These are phyloP conservation scores for Catharus minimus DNA, from an alignment of 2,113 vertebrate genomes.

Conservation along the genomic window DNA sequence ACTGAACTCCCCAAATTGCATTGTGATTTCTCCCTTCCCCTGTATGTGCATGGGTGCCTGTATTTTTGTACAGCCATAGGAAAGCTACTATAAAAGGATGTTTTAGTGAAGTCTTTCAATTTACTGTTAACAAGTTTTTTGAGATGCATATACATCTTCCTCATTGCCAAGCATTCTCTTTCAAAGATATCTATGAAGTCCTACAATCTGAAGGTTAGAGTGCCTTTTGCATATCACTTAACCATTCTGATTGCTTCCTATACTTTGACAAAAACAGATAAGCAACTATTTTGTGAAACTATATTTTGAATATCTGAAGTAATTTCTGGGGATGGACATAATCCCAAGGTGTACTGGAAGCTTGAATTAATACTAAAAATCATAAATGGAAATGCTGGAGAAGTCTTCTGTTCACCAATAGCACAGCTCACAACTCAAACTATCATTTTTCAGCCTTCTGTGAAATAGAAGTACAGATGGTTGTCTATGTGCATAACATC, in stretches of 20 bases:
- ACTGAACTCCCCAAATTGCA: neutral
- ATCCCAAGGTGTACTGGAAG: neutral
- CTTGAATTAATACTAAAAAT: neutral
- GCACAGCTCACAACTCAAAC: neutral
- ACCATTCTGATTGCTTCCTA: neutral
- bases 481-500: neutral
- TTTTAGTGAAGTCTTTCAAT: neutral
- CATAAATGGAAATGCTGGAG: neutral
- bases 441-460: neutral
- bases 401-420: neutral
- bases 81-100: neutral
- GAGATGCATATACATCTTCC: neutral
- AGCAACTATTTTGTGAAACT: neutral
- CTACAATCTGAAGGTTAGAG: neutral
- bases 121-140: neutral
- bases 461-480: slow-evolving; percentile 28
- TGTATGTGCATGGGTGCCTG: neutral
- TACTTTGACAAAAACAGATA: slow-evolving; percentile 1
- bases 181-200: neutral
- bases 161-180: neutral
- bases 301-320: neutral
- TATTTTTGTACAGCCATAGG: neutral
- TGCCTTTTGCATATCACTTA: neutral
- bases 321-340: neutral
- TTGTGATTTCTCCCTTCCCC: neutral